Conservation (phyloP, 2,888 invertebrate genomes). For the Xestobium rufovillosum region DNA sequence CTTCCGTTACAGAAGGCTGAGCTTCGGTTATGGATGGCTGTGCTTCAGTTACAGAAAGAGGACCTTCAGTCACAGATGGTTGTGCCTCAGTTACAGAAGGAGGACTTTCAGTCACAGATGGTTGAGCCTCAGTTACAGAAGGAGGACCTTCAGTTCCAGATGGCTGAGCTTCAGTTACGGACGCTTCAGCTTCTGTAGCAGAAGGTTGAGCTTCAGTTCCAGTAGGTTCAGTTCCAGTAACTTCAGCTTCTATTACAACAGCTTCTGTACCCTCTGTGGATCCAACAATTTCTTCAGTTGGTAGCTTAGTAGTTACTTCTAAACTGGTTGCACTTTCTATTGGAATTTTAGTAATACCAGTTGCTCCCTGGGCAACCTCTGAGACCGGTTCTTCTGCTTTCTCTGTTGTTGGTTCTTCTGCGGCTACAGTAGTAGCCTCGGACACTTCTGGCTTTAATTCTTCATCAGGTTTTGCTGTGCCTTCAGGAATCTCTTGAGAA, state of each 20-base stretch:
- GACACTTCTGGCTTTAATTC: conserved; percentile 13
- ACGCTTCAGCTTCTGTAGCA: conserved; percentile 14
- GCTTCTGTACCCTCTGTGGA: conserved; percentile 10
- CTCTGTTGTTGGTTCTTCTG: conserved; percentile 12
- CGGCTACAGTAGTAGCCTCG: conserved; percentile 14
- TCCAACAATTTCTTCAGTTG: conserved; percentile 14
- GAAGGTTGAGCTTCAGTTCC: conserved; percentile 10
- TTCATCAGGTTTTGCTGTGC: conserved; percentile 16
- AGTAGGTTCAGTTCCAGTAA: conserved; percentile 12
- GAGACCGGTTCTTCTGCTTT: conserved; percentile 10
- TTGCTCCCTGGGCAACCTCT: no score
- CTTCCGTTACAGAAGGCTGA: conserved; percentile 13
- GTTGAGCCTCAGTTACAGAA: conserved; percentile 8
- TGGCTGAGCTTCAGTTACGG: conserved; percentile 26
- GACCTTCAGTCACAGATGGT: conserved; percentile 16
- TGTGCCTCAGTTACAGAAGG: conserved; percentile 11
- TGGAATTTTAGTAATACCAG: no score
- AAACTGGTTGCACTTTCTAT: conserved; percentile 8
- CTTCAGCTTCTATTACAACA: conserved; percentile 14
- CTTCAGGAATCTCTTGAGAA: conserved; percentile 15
- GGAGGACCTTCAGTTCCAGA: not conserved
- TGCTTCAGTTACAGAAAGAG: conserved; percentile 14
- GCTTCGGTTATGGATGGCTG: conserved; percentile 6
- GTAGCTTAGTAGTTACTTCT: conserved; percentile 12
- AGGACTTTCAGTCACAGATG: conserved; percentile 6